Percentiles rank a stretch among this genome's conserved stretches.
phyloP scores from a whole-genome alignment of 2,113 vertebrate genomes.

The Salvator merianae region DNA sequence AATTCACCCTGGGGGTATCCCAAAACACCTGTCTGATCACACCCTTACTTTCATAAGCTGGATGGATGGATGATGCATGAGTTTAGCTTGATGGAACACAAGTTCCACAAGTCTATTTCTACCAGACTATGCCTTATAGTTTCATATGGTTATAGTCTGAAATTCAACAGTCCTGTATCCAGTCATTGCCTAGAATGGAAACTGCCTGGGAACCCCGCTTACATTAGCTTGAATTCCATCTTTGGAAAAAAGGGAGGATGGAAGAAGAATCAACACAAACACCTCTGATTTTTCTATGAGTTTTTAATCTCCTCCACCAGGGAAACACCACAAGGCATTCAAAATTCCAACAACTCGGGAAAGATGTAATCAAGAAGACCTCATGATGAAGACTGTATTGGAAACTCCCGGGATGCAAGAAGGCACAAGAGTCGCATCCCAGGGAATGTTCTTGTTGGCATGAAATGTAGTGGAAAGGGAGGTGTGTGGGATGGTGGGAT shows the following conservation, averaged over 20 bases:
- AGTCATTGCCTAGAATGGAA: not conserved
- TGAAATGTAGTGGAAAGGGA: not conserved
- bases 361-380: not conserved
- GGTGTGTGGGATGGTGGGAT: not conserved
- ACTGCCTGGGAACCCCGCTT: not conserved
- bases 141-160: too few species aligned
- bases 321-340: not conserved
- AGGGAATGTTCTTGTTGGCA: conserved; percentile 18
- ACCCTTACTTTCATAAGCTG: too few species aligned
- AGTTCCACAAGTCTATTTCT: not conserved
- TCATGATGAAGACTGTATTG: not conserved
- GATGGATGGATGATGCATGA: not conserved
- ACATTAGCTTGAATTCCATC: not conserved
- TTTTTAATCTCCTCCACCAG: not conserved
- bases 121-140: not conserved
- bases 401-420: not conserved
- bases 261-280: not conserved
- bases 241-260: not conserved
- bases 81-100: not conserved
- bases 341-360: not conserved
- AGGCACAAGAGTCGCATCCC: not conserved
- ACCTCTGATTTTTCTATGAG: conserved; percentile 7
- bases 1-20: too few species aligned
- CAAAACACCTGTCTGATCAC: too few species aligned
- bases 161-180: not conserved